phyloP scores from a whole-genome alignment of 2,113 vertebrate species.

The Micronycteris hirsuta region DNA sequence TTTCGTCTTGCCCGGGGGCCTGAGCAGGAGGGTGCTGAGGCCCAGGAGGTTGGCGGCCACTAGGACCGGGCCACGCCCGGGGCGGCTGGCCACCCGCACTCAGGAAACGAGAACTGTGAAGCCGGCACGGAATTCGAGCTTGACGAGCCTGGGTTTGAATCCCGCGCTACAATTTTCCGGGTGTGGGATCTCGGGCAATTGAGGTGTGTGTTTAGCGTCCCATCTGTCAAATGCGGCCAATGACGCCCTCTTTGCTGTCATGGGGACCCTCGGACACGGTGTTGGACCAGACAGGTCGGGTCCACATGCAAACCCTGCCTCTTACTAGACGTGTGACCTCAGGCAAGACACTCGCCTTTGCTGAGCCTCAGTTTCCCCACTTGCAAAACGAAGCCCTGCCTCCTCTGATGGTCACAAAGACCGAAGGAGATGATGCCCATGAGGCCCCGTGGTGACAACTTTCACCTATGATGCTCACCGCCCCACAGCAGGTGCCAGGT shows the following conservation, averaged over 20 bases:
- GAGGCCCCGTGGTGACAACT: not conserved
- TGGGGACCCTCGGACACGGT: not conserved
- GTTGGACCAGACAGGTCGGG: not conserved
- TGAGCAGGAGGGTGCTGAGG: not conserved
- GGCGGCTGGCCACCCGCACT: not conserved
- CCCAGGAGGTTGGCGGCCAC: not conserved
- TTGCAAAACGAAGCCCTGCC: not conserved
- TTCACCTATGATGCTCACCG: not conserved
- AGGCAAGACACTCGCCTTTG: not conserved
- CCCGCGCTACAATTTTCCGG: rapidly evolving
- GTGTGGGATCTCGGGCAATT: not conserved
- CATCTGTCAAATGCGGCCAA: not conserved
- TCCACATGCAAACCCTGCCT: not conserved
- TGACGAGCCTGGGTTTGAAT: not conserved
- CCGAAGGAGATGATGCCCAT: not conserved
- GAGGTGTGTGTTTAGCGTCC: not conserved
- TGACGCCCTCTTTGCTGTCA: not conserved
- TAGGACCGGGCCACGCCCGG: not conserved
- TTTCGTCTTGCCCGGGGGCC: not conserved
- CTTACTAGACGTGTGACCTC: not conserved
- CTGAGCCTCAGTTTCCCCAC: not conserved
- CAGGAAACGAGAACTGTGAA: not conserved
- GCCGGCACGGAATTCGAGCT: not conserved
- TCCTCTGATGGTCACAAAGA: not conserved
- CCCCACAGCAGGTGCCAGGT: not conserved